Evolutionary conservation across 2,113 vertebrate genomes (phyloP).

Genomic region (Gavia stellata): DNA sequence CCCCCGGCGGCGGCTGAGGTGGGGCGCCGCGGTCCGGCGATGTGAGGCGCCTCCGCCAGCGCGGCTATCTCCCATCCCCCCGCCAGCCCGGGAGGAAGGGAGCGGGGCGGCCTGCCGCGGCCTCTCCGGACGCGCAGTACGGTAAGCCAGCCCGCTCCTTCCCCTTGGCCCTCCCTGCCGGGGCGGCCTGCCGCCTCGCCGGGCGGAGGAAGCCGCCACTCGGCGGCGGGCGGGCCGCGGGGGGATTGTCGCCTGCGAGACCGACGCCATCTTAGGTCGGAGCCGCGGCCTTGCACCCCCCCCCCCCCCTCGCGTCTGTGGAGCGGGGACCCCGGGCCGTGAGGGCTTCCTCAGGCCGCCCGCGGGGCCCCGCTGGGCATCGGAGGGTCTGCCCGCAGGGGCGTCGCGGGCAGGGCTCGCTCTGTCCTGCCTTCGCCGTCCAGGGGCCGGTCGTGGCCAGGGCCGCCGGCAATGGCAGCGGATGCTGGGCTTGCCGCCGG

Average conservation of each 20-base stretch:
- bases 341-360: background rate
- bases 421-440: background rate
- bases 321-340: too few relatives aligned
- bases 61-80: background rate
- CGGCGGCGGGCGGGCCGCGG: background rate
- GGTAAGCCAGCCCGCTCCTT: background rate
- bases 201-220: background rate
- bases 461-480: background rate
- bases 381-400: background rate
- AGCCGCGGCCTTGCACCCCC: background rate
- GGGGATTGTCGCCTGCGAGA: conserved; percentile 1
- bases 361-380: background rate
- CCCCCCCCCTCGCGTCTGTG: background rate
- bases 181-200: background rate
- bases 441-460: background rate
- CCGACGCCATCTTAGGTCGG: conserved; percentile 55
- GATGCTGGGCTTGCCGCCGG: background rate
- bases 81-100: background rate
- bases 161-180: background rate
- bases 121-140: background rate
- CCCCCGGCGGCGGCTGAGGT: background rate
- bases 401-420: background rate
- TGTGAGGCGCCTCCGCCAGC: background rate
- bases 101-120: background rate
- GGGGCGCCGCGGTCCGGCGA: conserved; percentile 2